Base-by-base conservation (phyloP, 2,113 vertebrate species). In the Alethe diademata region DNA sequence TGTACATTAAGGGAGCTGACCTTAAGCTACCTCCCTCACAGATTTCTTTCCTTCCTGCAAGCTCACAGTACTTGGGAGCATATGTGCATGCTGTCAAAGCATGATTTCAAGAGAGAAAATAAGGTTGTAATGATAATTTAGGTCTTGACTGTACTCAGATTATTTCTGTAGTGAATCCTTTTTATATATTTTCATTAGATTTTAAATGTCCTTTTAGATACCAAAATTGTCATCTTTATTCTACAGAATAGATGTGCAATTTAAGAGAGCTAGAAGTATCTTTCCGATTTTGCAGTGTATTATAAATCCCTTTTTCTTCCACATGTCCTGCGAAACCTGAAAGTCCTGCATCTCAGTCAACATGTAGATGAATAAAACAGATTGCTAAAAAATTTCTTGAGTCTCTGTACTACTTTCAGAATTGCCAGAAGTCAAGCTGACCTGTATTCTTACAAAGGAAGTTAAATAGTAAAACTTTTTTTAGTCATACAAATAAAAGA, bases 21-120 rank as follows among this genome's bases (percentile, higher is more conserved):
- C 91, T 96, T 82, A 95, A 96, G 72, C 57, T 90, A 90, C 94
- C 95, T 94, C 71, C 64, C 36, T 95, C 72, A 86, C 60, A 90
- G 92, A 97, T 93, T 79, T 92, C 88, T 94, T 93, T 93, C 67
- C 69, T 91, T 96, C 35, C 86, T 95, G 75, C 51, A 90, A 93
- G 75, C 60, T 93, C 69, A 38, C 64, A 78, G 92, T 70, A 66
- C 62, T 90, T 88, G 35, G 58, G 88, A 96, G 85, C 88, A 92
- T 94, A 93, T 95, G 92, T 92, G 81, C 78, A 38, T 83, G 56
- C 92, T 95, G 88, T 94, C 93, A 96, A 95, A 96, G 94, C 88
- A 93, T 33, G 67, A 86, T 90, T 88, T 96, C 56, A 79, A 94
- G 88, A 94, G 71, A 82, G 78, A 96, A 92, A 90, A 92, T 78